Evolutionary conservation across 2,888 invertebrate species (phyloP).

Genomic region (Plusia festucae): DNA sequence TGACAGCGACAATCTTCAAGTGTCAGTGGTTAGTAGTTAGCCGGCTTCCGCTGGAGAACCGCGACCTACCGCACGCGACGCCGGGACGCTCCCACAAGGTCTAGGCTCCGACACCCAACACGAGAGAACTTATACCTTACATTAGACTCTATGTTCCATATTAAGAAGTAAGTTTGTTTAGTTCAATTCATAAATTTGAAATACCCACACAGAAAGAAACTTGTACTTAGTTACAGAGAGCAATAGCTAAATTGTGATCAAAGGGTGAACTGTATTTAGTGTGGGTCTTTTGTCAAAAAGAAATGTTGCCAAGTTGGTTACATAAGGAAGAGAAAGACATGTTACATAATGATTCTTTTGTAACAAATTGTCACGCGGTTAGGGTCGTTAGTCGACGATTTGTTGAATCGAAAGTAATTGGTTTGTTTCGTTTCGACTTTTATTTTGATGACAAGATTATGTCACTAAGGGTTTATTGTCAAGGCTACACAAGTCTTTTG

Average conservation of each 20-base stretch:
- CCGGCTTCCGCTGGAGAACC: constrained; percentile 26
- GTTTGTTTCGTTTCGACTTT: constrained; percentile 6
- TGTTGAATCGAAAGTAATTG: constrained; percentile 6
- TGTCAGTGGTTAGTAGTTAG: constrained; percentile 26
- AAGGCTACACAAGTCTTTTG: background rate
- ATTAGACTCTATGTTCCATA: background rate
- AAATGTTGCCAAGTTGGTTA: constrained; percentile 23
- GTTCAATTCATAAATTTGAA: too few species aligned
- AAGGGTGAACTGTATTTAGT: background rate
- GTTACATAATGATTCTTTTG: constrained; percentile 13
- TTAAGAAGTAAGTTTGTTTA: too few species aligned
- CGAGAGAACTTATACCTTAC: constrained; percentile 41
- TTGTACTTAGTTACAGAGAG: background rate
- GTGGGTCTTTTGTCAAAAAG: constrained; percentile 21
- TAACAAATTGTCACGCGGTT: background rate
- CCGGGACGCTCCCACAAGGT: constrained; percentile 55
- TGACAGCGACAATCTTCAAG: constrained; percentile 10
- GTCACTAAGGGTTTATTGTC: background rate
- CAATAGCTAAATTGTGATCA: background rate
- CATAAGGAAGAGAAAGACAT: constrained; percentile 22
- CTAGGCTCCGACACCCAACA: constrained; percentile 52
- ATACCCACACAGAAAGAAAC: background rate
- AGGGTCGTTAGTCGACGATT: constrained; percentile 24
- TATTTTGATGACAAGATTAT: background rate
- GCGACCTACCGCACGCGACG: constrained; percentile 65